phyloP scores from a whole-genome alignment of 2,888 invertebrate genomes.

The Harpalus rufipes region DNA sequence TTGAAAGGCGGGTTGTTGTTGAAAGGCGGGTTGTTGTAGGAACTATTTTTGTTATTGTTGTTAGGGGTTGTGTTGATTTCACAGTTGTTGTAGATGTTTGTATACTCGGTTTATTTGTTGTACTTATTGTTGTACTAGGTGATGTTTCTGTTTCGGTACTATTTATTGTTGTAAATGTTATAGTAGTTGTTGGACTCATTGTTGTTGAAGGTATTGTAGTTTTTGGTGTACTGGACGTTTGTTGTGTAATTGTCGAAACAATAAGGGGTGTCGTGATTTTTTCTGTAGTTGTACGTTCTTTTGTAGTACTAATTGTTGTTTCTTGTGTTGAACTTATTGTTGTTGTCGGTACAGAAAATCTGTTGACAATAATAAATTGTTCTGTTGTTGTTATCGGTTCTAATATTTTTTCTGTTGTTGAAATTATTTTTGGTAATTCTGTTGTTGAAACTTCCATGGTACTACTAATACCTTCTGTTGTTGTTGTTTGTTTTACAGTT shows the following conservation, averaged over 20 bases:
- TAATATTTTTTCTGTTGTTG: slow-evolving; percentile 22
- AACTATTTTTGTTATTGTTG: slow-evolving; percentile 36
- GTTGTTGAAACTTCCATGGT: slow-evolving; percentile 9
- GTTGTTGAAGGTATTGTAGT: slow-evolving; percentile 33
- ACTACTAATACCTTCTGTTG: slow-evolving; percentile 13
- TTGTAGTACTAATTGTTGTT: slow-evolving; percentile 69
- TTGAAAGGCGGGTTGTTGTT: slow-evolving; percentile 20
- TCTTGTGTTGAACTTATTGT: slow-evolving; percentile 71
- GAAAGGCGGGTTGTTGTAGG: slow-evolving; percentile 54
- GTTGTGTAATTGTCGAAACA: neutral
- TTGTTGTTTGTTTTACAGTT: neutral
- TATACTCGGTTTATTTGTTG: slow-evolving; percentile 46
- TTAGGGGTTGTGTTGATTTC: slow-evolving; percentile 26
- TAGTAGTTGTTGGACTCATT: neutral
- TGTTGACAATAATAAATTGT: slow-evolving; percentile 29
- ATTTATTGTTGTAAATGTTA: slow-evolving; percentile 35
- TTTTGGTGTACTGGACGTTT: slow-evolving; percentile 19
- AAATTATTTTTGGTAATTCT: slow-evolving; percentile 53
- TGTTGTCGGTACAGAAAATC: slow-evolving; percentile 69
- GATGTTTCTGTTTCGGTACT: slow-evolving; percentile 43
- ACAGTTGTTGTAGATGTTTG: slow-evolving; percentile 60
- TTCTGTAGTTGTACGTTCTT: slow-evolving; percentile 68
- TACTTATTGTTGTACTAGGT: slow-evolving; percentile 68
- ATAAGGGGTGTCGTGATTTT: slow-evolving; percentile 32
- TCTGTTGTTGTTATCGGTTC: neutral